A percentile compares a stretch with the other conserved stretches of the same genome.
Evolutionary conservation across 1,140 invertebrate genomes (phyloP).

Genomic region (Hermetia illucens): DNA sequence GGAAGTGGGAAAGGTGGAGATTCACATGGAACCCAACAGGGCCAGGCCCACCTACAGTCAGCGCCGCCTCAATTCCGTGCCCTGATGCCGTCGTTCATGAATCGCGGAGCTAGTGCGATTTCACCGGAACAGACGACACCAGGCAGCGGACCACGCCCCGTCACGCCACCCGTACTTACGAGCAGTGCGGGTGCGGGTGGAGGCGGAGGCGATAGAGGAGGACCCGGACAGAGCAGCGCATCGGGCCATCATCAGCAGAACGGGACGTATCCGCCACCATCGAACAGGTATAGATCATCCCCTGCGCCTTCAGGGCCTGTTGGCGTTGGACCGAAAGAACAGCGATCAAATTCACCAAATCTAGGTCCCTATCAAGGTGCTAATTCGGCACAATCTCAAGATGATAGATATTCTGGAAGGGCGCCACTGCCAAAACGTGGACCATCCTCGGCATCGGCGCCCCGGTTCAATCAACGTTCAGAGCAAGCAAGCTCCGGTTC

Average conservation of each 20-base stretch:
- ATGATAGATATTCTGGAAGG: no score
- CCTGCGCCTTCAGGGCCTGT: not conserved
- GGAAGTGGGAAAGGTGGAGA: constrained; percentile 12
- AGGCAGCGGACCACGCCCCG: constrained; percentile 22
- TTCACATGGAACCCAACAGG: constrained; percentile 31
- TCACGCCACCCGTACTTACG: constrained; percentile 19
- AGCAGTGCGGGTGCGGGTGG: constrained; percentile 16
- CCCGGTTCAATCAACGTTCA: no score
- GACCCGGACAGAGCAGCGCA: not conserved
- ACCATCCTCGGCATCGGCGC: constrained; percentile 13
- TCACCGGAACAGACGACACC: constrained; percentile 29
- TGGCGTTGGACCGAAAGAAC: constrained; percentile 1
- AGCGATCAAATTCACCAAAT: constrained; percentile 9
- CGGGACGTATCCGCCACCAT: constrained; percentile 11
- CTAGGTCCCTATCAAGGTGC: constrained; percentile 12
- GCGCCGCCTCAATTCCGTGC: constrained; percentile 33
- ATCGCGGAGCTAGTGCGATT: no score
- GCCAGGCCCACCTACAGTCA: constrained; percentile 29
- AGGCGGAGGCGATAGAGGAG: constrained; percentile 7
- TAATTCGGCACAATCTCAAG: constrained; percentile 16
- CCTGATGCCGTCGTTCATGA: constrained; percentile 27
- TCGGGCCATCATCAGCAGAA: constrained; percentile 6
- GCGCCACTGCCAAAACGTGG: constrained; percentile 12
- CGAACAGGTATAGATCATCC: constrained; percentile 1
- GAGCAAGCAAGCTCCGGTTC: no score